Percentiles rank a stretch among this genome's conserved stretches.
Evolutionary conservation across 1,140 invertebrate species (phyloP).

Genomic region (Lordiphosa collinella): DNA sequence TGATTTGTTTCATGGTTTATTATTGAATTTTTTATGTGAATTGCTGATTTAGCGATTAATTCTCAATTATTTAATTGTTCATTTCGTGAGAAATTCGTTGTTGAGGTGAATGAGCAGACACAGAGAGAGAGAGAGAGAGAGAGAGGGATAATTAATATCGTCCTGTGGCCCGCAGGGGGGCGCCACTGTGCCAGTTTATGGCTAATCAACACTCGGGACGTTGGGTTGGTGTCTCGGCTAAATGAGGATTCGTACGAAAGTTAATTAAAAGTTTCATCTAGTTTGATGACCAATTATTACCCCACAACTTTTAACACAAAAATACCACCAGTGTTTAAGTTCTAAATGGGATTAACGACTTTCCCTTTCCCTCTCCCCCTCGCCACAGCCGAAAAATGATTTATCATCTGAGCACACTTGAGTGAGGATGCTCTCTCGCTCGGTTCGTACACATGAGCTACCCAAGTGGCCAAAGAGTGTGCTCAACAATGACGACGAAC

Average conservation of each 20-base stretch:
- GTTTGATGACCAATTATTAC: background rate
- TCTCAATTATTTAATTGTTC: constrained; percentile 68
- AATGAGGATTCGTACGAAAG: constrained; percentile 3
- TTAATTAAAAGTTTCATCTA: constrained; percentile 20
- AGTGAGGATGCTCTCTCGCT: constrained; percentile 9
- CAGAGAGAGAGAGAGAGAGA: background rate
- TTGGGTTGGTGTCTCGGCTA: constrained; percentile 58
- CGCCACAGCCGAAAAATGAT: constrained; percentile 31
- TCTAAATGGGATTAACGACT: constrained; percentile 52
- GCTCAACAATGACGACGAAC: constrained; percentile 63
- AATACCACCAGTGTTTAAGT: constrained; percentile 9
- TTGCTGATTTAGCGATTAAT: constrained; percentile 30
- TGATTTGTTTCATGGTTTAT: constrained; percentile 27
- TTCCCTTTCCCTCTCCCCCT: constrained; percentile 22
- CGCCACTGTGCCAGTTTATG: constrained; percentile 49
- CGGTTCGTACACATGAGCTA: constrained; percentile 15
- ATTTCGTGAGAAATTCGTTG: constrained; percentile 61
- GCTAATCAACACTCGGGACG: constrained; percentile 47
- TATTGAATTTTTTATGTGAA: constrained; percentile 12
- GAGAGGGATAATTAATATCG: background rate
- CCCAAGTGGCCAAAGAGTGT: constrained; percentile 55
- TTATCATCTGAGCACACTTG: constrained; percentile 60
- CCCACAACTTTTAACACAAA: background rate
- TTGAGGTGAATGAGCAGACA: constrained; percentile 3
- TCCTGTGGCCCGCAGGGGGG: constrained; percentile 20